phyloP scores from a whole-genome alignment of 2,888 invertebrate genomes.

The Xanthorhoe designata region DNA sequence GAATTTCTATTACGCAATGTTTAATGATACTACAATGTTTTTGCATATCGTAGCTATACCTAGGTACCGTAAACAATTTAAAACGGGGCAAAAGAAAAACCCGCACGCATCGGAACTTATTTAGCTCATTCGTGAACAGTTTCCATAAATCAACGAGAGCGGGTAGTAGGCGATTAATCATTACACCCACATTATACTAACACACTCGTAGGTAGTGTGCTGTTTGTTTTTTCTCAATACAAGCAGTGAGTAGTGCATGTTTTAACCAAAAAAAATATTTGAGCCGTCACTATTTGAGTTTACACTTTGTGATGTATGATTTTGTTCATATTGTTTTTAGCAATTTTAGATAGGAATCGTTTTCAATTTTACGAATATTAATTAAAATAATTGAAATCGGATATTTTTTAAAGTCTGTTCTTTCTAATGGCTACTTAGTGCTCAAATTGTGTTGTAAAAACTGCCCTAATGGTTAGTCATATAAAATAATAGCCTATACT shows the following conservation, averaged over 20 bases:
- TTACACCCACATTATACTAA: slow-evolving; percentile 13
- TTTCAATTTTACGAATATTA: neutral
- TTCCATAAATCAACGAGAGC: slow-evolving; percentile 24
- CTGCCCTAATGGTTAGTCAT: no score
- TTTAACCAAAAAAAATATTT: slow-evolving; percentile 6
- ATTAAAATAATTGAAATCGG: no score
- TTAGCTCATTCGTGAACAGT: slow-evolving; percentile 6
- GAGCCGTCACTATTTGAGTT: neutral
- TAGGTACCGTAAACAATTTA: neutral
- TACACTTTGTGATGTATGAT: neutral
- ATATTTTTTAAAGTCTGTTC: no score
- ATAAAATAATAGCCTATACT: no score
- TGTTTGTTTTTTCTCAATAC: slow-evolving; percentile 26
- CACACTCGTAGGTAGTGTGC: neutral
- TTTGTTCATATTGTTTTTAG: neutral
- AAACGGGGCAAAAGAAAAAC: neutral
- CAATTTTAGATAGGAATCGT: neutral
- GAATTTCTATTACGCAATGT: no score
- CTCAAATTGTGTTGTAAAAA: no score
- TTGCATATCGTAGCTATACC: neutral
- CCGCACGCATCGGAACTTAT: slow-evolving; percentile 2
- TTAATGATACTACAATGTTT: no score
- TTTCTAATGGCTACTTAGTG: no score
- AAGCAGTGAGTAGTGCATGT: slow-evolving; percentile 4
- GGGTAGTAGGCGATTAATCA: slow-evolving; percentile 34